Evolutionary conservation across 2,797 vertebrate genomes (phyloP).

Genomic region (Ptychobarbus kaznakovi): DNA sequence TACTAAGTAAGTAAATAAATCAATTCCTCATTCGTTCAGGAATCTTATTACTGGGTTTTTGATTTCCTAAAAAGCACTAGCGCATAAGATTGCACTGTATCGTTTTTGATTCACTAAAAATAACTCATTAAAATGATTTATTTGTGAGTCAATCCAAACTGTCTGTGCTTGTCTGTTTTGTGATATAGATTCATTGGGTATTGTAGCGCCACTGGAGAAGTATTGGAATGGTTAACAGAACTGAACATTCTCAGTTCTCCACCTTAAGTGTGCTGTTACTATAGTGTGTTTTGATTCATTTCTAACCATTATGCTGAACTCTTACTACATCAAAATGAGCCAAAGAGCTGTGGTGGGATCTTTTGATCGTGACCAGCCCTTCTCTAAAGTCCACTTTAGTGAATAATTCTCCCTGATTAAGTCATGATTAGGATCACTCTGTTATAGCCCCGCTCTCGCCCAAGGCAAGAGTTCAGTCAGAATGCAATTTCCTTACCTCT

Average conservation of each 20-base stretch:
- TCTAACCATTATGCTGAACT: not conserved
- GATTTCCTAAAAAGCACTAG: not conserved
- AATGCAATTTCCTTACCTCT: constrained; percentile 53
- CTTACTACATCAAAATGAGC: constrained; percentile 17
- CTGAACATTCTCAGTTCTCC: not conserved
- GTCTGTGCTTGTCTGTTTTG: not conserved
- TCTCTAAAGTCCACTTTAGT: constrained; percentile 30
- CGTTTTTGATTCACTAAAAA: not conserved
- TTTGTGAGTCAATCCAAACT: not conserved
- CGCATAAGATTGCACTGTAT: too few species aligned
- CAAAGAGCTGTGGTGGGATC: not conserved
- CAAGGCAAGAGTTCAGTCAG: constrained; percentile 37
- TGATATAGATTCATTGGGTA: not conserved
- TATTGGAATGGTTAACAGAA: not conserved
- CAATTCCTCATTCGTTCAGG: not conserved
- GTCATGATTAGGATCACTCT: constrained; percentile 55
- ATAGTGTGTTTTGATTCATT: not conserved
- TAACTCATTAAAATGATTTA: not conserved
- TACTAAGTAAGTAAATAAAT: not conserved
- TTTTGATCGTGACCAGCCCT: constrained; percentile 28
- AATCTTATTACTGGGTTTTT: not conserved
- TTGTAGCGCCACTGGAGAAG: not conserved
- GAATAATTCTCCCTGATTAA: constrained; percentile 57
- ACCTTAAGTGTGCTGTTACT: not conserved
- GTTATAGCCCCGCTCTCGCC: constrained; percentile 34